Evolutionary conservation across 2,113 vertebrate species (phyloP), one percentile per base, ranked within the genome.

Genomic region (Hyaena hyaena): DNA sequence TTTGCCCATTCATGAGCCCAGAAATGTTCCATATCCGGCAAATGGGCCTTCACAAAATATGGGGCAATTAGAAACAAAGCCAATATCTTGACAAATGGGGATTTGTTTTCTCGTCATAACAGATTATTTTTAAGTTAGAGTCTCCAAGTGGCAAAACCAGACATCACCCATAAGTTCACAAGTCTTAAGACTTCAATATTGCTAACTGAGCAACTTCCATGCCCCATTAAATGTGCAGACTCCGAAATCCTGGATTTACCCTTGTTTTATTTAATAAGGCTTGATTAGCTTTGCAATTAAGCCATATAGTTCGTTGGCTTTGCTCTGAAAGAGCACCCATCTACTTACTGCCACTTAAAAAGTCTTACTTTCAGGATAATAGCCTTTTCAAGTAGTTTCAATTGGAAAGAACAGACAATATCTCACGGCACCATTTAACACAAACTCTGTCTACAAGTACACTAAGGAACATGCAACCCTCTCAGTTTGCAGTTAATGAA

Each of bases 391-490:
- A 87, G 93, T 96, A 96, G 81, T 96, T 98, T 97, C 96, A 95
- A 85, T 94, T 97, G 97, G 90, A 77, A 97, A 96, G 45, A 97
- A 35, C 55, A 97, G 96, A 85, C 79, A 96, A 50, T 97, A 94
- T 98, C 96, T 98, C 96, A 95, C 69, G 88, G 88, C 92, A 86
- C 83, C 97, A 98, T 96, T 97, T 96, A 97, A 93, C 87, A 98
- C 90, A 87, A 97, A 55, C 39, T 76, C 83, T 26, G 86, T 86
- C 87, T 95, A 35, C 19, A 26, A 96, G 84, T 79, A 93, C 81
- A 96, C 83, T 55, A 35, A 93, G 81, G 61, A 98, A 88, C 82
- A 97, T 95, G 87, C 63, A 96, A 82, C 35, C 66, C 74, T 97
- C 92, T 96, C 83, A 87, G 85, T 83, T 58, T 95, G 66, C 74